A percentile compares a stretch with the other conserved stretches of the same genome.
Evolutionary conservation across 2,888 invertebrate species (phyloP).

Genomic region (Phyto melanocephala): DNA sequence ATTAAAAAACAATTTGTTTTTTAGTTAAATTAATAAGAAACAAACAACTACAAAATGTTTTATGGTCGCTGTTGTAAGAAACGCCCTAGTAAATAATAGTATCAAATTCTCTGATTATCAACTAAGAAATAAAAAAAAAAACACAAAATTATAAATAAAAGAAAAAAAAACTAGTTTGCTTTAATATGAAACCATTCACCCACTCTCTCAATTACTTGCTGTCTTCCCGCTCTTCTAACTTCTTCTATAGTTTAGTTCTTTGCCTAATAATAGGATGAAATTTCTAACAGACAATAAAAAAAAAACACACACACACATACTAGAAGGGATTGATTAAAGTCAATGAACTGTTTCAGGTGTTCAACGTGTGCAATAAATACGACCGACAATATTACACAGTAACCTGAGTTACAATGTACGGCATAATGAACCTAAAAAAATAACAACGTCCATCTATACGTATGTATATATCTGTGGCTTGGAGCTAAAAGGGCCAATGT

Average conservation of each 20-base stretch:
- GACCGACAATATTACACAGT: constrained; percentile 13
- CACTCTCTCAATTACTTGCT: constrained; percentile 11
- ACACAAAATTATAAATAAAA: not conserved
- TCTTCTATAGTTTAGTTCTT: not conserved
- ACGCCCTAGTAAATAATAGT: constrained; percentile 7
- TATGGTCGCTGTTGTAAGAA: not conserved
- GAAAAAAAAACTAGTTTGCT: constrained; percentile 1
- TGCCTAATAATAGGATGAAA: constrained; percentile 38
- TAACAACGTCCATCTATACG: not conserved
- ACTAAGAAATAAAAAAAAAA: not conserved
- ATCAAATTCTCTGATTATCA: not conserved
- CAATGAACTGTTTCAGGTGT: constrained; percentile 63
- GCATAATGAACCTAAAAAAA: constrained; percentile 18
- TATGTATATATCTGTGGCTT: too few species aligned
- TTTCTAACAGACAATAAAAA: constrained; percentile 8
- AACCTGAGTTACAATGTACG: constrained; percentile 28
- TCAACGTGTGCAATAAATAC: constrained; percentile 9
- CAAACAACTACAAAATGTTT: not conserved
- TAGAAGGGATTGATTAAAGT: constrained; percentile 57
- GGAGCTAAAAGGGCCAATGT: too few species aligned
- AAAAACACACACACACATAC: not conserved
- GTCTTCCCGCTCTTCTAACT: not conserved
- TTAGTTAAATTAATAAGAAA: not conserved
- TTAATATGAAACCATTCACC: not conserved
- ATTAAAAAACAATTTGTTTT: constrained; percentile 39